Base-by-base conservation (phyloP, 2,888 invertebrate species). In the Diarsia brunnea region DNA sequence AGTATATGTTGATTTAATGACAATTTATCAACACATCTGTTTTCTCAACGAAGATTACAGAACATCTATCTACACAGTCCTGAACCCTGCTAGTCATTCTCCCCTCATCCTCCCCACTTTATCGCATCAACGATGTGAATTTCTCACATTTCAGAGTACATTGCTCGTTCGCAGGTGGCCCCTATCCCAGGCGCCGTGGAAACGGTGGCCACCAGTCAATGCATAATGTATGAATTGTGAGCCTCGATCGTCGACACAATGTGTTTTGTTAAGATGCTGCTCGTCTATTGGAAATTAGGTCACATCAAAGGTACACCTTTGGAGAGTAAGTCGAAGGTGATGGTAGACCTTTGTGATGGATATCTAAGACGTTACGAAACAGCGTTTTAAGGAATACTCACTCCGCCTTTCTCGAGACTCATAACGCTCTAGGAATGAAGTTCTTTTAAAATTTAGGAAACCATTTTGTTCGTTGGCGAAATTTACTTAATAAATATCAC, bases 191-290 rank as follows among this genome's bases (percentile, higher is more conserved):
- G 84, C 88, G 87, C 84, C 87, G 76, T 87, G 84, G 87, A 88
- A 87, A 85, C 88, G 81, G 88, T 86, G 86, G 82, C 89, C 89
- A 90, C 88, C 88, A 91, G 89, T 91, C 93, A 91, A 93, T 94
- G 94, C 93, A 94, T 94, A 90, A 94, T 94, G 92, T 88, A 93
- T 92, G 89, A 84, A 81, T 73, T 67, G 73, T 73, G 74, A 85
- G 75, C 75, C 73, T 80, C 85, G 72, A 82, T 76, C 75, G 70
- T 71, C 67, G 76, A 74, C 51, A 80, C 79, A 76, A 78, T 79
- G 75, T 85, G 79, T 87, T 87, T 87, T 84, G 79, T 87, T 87
- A 85, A 84, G 81, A 85, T 75, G 78, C 74, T 81, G 76, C 67
- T 74, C 68, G n/a, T 64, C 51, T 73, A 73, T 83, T 70, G 64